These are phyloP conservation scores for Colaptes auratus DNA, from an alignment of 2,113 vertebrate genomes.

Conservation along the genomic window DNA sequence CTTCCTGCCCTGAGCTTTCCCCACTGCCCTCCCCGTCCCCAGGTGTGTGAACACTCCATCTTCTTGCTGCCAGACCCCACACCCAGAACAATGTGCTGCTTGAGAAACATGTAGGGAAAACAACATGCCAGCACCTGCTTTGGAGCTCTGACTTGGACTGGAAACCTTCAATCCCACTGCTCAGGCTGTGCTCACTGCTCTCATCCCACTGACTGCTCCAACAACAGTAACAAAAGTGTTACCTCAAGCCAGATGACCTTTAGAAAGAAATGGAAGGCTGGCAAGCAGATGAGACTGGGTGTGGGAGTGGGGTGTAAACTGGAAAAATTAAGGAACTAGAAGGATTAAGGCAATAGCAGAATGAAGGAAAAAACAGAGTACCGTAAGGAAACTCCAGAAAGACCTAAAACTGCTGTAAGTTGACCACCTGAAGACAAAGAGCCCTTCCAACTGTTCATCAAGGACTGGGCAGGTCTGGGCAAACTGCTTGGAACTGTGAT, in stretches of 20 bases:
- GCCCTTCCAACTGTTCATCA: background rate
- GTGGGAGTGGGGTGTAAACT: background rate
- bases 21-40: background rate
- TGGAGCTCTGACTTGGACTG: background rate
- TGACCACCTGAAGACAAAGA: background rate
- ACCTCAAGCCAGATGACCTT: background rate
- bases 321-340: background rate
- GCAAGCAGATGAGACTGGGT: background rate
- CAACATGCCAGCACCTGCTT: background rate
- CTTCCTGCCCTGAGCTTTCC: background rate
- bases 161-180: background rate
- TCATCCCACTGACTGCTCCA: background rate
- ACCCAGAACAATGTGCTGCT: background rate
- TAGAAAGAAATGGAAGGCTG: background rate
- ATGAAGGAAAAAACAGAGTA: no score
- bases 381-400: background rate
- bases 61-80: background rate
- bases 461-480: background rate
- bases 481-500: background rate
- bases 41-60: background rate
- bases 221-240: background rate
- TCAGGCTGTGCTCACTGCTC: background rate
- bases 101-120: background rate
- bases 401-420: background rate
- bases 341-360: background rate